Conservation (phyloP, 64 coral and sea anemone genomes). For the Actinia tenebrosa region DNA sequence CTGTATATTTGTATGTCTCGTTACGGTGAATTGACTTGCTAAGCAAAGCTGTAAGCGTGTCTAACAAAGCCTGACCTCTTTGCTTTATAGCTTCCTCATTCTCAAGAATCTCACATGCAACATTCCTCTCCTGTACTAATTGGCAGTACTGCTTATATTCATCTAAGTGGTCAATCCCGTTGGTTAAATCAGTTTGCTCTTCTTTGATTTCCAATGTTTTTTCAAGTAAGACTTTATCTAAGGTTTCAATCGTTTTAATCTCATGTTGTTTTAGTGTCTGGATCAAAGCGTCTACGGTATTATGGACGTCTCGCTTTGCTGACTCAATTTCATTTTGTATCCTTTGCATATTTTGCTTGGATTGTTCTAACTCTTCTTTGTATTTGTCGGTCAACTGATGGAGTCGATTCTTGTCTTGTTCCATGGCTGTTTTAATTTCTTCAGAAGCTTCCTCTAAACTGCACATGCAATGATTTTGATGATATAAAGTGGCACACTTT, state of each 20-base stretch:
- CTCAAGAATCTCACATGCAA: not conserved
- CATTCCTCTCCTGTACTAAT: not conserved
- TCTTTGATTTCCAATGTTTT: not conserved
- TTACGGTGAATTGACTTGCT: slow-evolving; percentile 13
- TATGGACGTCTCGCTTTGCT: not conserved
- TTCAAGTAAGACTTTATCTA: slow-evolving; percentile 1
- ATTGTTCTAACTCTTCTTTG: not conserved
- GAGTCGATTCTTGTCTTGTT: not conserved
- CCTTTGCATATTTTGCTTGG: not conserved
- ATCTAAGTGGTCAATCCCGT: not conserved
- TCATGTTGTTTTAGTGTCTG: not conserved
- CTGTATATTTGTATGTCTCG: not conserved
- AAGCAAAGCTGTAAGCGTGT: not conserved
- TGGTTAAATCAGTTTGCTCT: not conserved
- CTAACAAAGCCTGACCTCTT: not conserved
- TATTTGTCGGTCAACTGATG: not conserved
- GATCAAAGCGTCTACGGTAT: not conserved
- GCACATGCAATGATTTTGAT: not conserved
- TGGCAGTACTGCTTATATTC: not conserved
- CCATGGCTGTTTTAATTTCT: not conserved
- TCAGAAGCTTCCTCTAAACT: slow-evolving; percentile 9
- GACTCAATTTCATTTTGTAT: not conserved
- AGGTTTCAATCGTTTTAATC: not conserved
- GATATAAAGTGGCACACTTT: slow-evolving; percentile 9
- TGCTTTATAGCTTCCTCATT: not conserved